Evolutionary conservation across 1,140 invertebrate species (phyloP), one percentile per base, ranked within the genome.

Genomic region (Pollicipes pollicipes): DNA sequence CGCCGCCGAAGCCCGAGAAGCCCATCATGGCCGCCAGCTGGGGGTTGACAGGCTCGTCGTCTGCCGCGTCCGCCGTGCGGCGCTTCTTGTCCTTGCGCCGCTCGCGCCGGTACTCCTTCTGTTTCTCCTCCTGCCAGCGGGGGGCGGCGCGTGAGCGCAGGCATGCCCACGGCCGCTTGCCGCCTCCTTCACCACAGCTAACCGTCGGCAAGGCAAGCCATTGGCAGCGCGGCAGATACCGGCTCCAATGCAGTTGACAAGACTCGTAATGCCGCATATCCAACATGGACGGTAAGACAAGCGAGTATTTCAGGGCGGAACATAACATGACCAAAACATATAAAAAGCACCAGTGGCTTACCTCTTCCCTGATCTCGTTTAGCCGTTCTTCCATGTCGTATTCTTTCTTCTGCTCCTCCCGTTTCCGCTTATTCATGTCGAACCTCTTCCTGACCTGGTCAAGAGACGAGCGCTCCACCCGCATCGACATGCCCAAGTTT

Each of bases 401-500:
- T 78, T 98, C 94, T 78, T 93, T 93, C 76, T 93, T 93, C 77
- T 95, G 95, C 77, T 98, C 94, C 79, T 96, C 93, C 76, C 89
- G 82, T 83, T 98, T 97, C 75, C 90, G 89, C 80, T 97, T 97
- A 77, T 97, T 97, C 37, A 87, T 76, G 76, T 93, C 89, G 84
- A 98, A 97, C 75, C 95, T 82, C 76, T 91, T 89, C 81, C 94
- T 97, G 28, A 97, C 94, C 81, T 98, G 93, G 73, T 98, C 95
- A 68, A 99, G 82, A 30, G 90, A 88, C 71, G 95, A 98, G 75
- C 95, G 83, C 81, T 99, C 95, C 70, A 99, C 90, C 81, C 93
- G 90, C 97, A 99, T 99, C 21, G 95, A 98, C 95, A 98, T 99
- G 29, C 97, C 97, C 78, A 98, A 82, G 84, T 98, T 98, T 73